These are phyloP conservation scores for Elmis aenea DNA, from an alignment of 2,888 invertebrate genomes.

Conservation along the genomic window DNA sequence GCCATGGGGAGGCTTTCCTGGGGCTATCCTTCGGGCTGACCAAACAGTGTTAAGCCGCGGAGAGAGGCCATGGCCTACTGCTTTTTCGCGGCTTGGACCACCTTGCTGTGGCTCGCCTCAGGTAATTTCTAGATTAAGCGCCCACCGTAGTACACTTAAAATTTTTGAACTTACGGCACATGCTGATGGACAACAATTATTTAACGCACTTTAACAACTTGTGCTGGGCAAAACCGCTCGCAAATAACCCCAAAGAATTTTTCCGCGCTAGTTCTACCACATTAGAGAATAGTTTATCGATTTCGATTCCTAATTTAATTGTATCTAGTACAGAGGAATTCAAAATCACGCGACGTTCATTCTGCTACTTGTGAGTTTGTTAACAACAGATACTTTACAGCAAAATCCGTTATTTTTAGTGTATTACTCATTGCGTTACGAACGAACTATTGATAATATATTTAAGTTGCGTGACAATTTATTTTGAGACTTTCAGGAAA, in stretches of 20 bases:
- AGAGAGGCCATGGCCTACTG: slow-evolving; percentile 41
- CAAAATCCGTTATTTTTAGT: no score
- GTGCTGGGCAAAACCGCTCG: neutral
- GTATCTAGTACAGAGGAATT: slow-evolving; percentile 18
- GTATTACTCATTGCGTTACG: no score
- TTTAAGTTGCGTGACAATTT: no score
- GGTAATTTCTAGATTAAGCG: slow-evolving; percentile 35
- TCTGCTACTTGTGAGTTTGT: no score
- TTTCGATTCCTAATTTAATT: slow-evolving; percentile 29
- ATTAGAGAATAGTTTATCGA: slow-evolving; percentile 20
- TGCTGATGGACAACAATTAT: no score
- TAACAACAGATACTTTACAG: no score
- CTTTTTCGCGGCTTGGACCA: slow-evolving; percentile 47
- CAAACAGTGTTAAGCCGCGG: slow-evolving; percentile 45
- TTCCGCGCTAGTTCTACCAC: neutral
- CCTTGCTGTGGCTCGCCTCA: slow-evolving; percentile 44
- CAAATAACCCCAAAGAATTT: neutral
- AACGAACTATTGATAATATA: no score
- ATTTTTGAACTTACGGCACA: no score
- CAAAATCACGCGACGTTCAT: no score
- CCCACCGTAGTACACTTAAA: no score
- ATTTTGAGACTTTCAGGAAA: slow-evolving; percentile 14
- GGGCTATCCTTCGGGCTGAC: slow-evolving; percentile 57
- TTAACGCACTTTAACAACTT: neutral
- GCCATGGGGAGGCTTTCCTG: slow-evolving; percentile 46